These are phyloP conservation scores for Dendroctonus valens DNA, from an alignment of 1,140 invertebrate species.

Conservation along the genomic window DNA sequence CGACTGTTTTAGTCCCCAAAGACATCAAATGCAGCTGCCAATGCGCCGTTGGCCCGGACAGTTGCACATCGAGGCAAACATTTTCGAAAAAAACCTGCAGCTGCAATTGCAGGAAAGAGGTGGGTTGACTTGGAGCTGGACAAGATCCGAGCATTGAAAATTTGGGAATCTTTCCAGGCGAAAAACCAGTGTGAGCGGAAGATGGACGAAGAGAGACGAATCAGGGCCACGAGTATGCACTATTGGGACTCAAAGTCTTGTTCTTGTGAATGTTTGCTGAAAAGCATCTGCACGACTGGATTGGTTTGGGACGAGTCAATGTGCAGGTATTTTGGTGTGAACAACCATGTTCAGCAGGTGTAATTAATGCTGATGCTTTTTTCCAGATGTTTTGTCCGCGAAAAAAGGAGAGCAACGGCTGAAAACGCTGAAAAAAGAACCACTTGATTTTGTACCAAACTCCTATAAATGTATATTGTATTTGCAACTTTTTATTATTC, in stretches of 20 bases:
- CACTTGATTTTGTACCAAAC: no score
- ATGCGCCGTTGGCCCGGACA: slow-evolving; percentile 28
- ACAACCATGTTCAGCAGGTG: not conserved
- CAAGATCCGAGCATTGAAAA: no score
- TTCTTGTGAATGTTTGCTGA: slow-evolving; percentile 38
- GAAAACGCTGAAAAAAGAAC: no score
- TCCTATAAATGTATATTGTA: no score
- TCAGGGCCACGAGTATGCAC: not conserved
- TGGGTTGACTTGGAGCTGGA: not conserved
- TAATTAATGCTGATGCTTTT: not conserved
- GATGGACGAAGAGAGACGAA: no score
- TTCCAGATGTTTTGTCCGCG: slow-evolving; percentile 1
- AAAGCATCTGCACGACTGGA: slow-evolving; percentile 36
- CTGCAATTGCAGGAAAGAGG: slow-evolving; percentile 39
- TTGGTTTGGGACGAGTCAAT: slow-evolving; percentile 33
- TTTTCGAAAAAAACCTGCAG: slow-evolving; percentile 37
- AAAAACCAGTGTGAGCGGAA: no score
- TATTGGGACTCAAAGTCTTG: slow-evolving; percentile 40
- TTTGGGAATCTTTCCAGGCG: no score
- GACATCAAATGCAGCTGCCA: slow-evolving; percentile 39
- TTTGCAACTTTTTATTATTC: no score
- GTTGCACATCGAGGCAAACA: slow-evolving; percentile 36
- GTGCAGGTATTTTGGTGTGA: slow-evolving; percentile 34
- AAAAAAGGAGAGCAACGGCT: no score
- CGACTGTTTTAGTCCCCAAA: slow-evolving; percentile 33